A percentile compares a stretch with the other conserved stretches of the same genome.
These are phyloP conservation scores for Macrophya alboannulata DNA, from an alignment of 2,888 invertebrate genomes.

Conservation along the genomic window DNA sequence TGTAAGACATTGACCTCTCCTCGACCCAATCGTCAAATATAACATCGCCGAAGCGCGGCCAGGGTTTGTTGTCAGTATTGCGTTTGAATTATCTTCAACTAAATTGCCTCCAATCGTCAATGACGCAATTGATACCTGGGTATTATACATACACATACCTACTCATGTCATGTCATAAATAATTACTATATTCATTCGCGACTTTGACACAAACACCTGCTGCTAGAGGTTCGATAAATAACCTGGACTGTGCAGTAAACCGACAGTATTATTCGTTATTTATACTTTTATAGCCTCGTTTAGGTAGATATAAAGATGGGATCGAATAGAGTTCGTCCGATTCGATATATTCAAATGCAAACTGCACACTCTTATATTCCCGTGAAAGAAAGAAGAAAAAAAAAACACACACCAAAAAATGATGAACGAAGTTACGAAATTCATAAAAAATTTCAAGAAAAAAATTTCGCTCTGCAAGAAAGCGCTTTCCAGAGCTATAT, in stretches of 20 bases:
- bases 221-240: background rate
- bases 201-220: constrained; percentile 9
- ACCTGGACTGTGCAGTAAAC: background rate
- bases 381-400: too few relatives aligned
- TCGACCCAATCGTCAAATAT: constrained; percentile 32
- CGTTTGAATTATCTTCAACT: background rate
- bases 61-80: background rate
- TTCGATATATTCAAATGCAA: background rate
- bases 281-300: background rate
- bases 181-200: background rate
- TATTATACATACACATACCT: background rate
- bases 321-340: background rate
- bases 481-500: background rate
- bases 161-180: background rate
- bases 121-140: background rate
- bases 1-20: constrained; percentile 22
- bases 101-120: background rate
- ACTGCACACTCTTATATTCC: background rate
- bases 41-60: background rate
- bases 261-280: background rate
- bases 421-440: background rate
- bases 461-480: background rate
- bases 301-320: background rate
- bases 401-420: too few relatives aligned
- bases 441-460: background rate